These are phyloP conservation scores for Hofmannophila pseudospretella DNA, from an alignment of 2,888 invertebrate species.

Conservation along the genomic window DNA sequence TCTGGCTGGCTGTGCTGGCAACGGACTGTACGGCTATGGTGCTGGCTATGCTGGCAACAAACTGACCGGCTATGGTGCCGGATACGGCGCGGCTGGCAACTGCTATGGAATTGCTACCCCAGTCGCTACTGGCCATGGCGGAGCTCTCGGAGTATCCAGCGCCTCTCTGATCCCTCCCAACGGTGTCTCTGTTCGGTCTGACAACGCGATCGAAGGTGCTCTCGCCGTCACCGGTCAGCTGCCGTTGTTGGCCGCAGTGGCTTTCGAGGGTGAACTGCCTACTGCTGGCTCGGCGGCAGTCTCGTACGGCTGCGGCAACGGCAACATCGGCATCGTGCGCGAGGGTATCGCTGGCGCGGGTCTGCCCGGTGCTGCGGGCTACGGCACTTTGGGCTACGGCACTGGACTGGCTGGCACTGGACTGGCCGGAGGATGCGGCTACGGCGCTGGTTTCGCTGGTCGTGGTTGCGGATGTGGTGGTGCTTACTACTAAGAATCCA, in stretches of 20 bases:
- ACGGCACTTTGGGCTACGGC: too few relatives aligned
- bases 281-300: too few relatives aligned
- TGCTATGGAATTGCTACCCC: conserved; percentile 22
- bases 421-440: too few relatives aligned
- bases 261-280: conserved; percentile 26
- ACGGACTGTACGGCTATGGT: too few relatives aligned
- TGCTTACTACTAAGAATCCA: too few relatives aligned
- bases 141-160: conserved; percentile 25
- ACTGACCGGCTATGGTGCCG: not conserved
- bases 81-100: conserved; percentile 8
- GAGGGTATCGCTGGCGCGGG: too few relatives aligned
- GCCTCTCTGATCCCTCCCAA: conserved; percentile 29
- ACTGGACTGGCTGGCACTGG: not conserved
- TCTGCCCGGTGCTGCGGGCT: too few relatives aligned
- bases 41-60: too few relatives aligned
- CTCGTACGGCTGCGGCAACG: conserved; percentile 23
- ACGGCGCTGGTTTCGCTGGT: too few relatives aligned
- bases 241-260: conserved; percentile 30
- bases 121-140: conserved; percentile 21
- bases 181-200: conserved; percentile 35
- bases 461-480: not conserved
- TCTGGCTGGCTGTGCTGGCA: too few relatives aligned
- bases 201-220: conserved; percentile 36
- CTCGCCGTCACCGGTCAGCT: conserved; percentile 29
- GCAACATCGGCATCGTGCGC: not conserved